phyloP scores from a whole-genome alignment of 2,888 invertebrate genomes.

The Parnassius mnemosyne region DNA sequence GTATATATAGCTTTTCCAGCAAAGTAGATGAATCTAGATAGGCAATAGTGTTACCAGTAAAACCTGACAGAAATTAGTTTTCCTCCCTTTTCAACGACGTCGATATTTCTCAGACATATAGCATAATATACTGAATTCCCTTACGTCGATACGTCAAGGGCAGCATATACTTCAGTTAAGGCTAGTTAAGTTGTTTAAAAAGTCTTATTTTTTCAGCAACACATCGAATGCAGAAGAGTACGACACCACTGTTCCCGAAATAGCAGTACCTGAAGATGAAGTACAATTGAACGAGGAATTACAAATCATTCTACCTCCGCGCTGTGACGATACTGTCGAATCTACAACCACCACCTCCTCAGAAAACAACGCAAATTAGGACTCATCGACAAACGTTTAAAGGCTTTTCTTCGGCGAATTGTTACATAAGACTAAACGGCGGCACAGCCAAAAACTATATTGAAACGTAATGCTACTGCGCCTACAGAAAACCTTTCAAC shows the following conservation, averaged over 20 bases:
- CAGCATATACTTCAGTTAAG: too few relatives aligned
- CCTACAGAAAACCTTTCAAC: not conserved
- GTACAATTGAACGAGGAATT: slow-evolving; percentile 63
- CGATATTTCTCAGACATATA: too few relatives aligned
- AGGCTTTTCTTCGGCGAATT: not conserved
- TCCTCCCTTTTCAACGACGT: too few relatives aligned
- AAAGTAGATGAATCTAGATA: too few relatives aligned
- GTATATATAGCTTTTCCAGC: too few relatives aligned
- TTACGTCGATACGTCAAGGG: too few relatives aligned
- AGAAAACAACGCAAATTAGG: slow-evolving; percentile 34
- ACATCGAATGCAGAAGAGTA: slow-evolving; percentile 51
- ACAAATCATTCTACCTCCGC: slow-evolving; percentile 69
- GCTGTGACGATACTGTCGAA: slow-evolving; percentile 58
- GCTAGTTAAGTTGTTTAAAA: too few relatives aligned
- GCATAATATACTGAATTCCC: too few relatives aligned
- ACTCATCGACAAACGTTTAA: not conserved
- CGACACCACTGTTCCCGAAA: slow-evolving; percentile 52
- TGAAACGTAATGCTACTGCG: not conserved
- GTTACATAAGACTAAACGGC: not conserved
- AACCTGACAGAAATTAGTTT: too few relatives aligned
- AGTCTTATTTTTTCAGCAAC: slow-evolving; percentile 38
- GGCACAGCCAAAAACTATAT: not conserved
- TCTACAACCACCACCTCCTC: slow-evolving; percentile 47
- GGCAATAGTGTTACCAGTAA: too few relatives aligned
- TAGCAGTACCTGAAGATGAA: slow-evolving; percentile 60